Base-by-base conservation (phyloP, 2,888 invertebrate species). In the Cantharis rufa region DNA sequence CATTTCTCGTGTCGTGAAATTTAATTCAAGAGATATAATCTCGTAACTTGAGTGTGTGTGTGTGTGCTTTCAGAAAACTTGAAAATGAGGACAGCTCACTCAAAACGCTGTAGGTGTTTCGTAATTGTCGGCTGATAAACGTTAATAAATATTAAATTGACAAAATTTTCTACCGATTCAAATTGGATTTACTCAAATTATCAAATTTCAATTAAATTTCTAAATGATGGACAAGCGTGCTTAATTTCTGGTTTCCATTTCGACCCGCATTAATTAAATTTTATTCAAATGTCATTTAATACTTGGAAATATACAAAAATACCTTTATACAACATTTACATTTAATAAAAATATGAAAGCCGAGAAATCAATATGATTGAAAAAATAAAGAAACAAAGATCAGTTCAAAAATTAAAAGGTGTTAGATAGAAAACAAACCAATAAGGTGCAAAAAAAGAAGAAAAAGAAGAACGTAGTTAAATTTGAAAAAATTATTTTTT, bases 11-110 rank as follows among this genome's bases (percentile, higher is more conserved):
- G 48, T 48, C 48, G 15, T 62, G 73, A 61, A 73, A 73, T 69
- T 73, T 73, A 73, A 73, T 73, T 73, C 73, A 73, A 73, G 73
- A 69, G 73, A 69, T 73, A 69, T 62, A 69, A 73, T 73, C 69
- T 69, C 68, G 71, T 48, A 16, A 71, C 61, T 69, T 62, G 71
- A 24, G 27, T 62, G 21, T 62, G 68, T 69, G 24, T 62, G n/a
- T n/a, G 68, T 69, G 62, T 69, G 62, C 69, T 28, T 15, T 62
- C 69, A 28, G 66, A 72, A 71, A 27, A 15, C 27, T 62, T 69
- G 62, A 27, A 66, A 69, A 73, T 27, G 73, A 69, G 73, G 69
- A 73, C 72, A 66, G 15, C 73, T 24, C 69, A 68, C 62, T 73
- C 21, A 66, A 27, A 64, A 64, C 66, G 72, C 72, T 66, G 21